These are phyloP conservation scores for Bradysia coprophila DNA, from an alignment of 1,140 invertebrate species.

Conservation along the genomic window DNA sequence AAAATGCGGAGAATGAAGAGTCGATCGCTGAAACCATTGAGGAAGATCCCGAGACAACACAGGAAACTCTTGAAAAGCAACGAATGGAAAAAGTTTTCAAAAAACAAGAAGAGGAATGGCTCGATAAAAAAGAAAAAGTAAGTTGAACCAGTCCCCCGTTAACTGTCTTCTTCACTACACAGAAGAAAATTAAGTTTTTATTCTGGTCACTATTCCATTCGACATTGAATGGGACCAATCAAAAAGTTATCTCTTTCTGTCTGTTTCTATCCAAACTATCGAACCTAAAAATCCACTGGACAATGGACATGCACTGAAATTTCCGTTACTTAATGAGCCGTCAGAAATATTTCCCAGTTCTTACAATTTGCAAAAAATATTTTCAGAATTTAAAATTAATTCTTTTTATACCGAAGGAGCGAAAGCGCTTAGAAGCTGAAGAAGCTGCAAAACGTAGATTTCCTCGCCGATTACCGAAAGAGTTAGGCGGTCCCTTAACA, in stretches of 20 bases:
- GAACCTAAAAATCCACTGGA: no score
- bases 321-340: no score
- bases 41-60: background rate
- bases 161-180: background rate
- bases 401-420: no score
- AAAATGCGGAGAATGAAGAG: background rate
- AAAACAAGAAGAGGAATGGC: background rate
- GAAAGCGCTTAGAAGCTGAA: no score
- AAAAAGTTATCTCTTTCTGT: no score
- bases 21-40: background rate
- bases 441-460: no score
- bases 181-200: background rate
- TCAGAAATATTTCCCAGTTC: no score
- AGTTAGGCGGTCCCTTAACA: slow-evolving; percentile 25
- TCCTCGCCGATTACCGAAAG: slow-evolving; percentile 13
- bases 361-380: no score
- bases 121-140: background rate
- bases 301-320: no score
- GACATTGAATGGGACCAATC: no score
- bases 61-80: background rate
- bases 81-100: background rate
- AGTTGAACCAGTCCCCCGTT: background rate
- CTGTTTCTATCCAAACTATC: no score
- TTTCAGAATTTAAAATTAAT: no score
- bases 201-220: background rate